Conservation (phyloP, 2,888 invertebrate species). For the Strigamia maritima region DNA sequence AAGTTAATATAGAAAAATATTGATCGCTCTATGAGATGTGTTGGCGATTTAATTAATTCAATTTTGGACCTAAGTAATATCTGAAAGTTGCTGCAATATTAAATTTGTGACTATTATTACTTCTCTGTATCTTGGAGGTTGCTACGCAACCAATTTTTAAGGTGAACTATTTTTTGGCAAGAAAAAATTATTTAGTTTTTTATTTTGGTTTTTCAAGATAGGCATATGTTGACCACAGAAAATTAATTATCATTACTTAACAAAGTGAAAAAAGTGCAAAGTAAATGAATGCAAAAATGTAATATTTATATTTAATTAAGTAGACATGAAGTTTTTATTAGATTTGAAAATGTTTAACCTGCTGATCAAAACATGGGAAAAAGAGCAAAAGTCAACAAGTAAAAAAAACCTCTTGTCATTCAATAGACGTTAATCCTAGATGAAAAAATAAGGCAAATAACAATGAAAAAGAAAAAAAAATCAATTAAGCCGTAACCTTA, state of each 20-base stretch:
- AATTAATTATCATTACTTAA: no score
- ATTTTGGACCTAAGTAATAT: background rate
- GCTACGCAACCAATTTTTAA: background rate
- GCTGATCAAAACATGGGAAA: background rate
- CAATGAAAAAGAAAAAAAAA: background rate
- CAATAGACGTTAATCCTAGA: conserved; percentile 7
- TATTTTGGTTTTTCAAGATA: no score
- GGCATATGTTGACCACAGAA: no score
- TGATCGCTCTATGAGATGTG: background rate
- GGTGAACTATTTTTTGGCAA: background rate
- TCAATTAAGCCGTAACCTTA: background rate
- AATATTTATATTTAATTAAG: background rate
- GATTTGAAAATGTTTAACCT: conserved; percentile 8
- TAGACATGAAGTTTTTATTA: background rate
- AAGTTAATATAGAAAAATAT: background rate
- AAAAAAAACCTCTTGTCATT: background rate
- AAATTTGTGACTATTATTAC: conserved; percentile 10
- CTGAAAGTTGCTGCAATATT: background rate
- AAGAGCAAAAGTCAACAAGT: conserved; percentile 4
- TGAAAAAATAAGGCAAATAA: conserved; percentile 1
- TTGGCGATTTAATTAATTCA: background rate
- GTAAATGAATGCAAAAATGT: background rate
- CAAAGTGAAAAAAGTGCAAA: background rate
- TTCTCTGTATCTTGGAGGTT: background rate
- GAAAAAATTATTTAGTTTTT: no score